Evolutionary conservation across 2,797 vertebrate species (phyloP).

Genomic region (Hippopotamyrus pictus): DNA sequence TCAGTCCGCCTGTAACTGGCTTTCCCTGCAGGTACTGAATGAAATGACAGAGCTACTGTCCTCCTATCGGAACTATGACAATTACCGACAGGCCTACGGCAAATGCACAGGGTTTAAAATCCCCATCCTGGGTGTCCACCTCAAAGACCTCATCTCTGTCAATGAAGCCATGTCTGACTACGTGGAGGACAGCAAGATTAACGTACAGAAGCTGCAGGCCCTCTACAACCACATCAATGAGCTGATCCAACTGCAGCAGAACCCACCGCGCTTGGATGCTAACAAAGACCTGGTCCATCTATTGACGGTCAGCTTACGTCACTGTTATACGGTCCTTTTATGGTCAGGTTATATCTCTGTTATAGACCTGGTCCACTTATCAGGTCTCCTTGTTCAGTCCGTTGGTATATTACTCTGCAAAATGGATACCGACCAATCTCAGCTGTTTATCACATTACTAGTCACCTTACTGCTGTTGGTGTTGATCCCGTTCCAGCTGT

Average conservation of each 20-base stretch:
- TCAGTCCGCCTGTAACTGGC: not conserved
- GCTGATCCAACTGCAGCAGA: slow-evolving; percentile 84
- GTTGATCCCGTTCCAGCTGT: slow-evolving; percentile 63
- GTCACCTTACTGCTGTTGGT: slow-evolving; percentile 17
- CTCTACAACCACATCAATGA: slow-evolving; percentile 88
- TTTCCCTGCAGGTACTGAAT: slow-evolving; percentile 70
- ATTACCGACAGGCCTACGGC: slow-evolving; percentile 80
- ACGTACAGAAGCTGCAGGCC: slow-evolving; percentile 83
- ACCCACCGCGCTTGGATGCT: slow-evolving; percentile 77
- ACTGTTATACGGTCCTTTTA: not conserved
- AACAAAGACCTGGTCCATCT: slow-evolving; percentile 94
- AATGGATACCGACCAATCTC: not conserved
- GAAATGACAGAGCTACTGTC: slow-evolving; percentile 95
- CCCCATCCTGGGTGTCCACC: slow-evolving; percentile 88
- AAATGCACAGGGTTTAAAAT: slow-evolving; percentile 83
- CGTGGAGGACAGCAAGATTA: slow-evolving; percentile 82
- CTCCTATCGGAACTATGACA: slow-evolving; percentile 88
- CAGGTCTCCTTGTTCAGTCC: not conserved
- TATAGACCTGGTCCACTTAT: not conserved
- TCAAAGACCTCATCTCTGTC: slow-evolving; percentile 88
- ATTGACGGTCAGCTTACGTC: slow-evolving; percentile 70
- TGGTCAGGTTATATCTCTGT: not conserved
- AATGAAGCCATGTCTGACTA: slow-evolving; percentile 89
- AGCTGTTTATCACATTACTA: not conserved
- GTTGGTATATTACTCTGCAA: not conserved